Base-by-base conservation (phyloP, 2,888 invertebrate genomes). In the Lasioglossum leucozonium region DNA sequence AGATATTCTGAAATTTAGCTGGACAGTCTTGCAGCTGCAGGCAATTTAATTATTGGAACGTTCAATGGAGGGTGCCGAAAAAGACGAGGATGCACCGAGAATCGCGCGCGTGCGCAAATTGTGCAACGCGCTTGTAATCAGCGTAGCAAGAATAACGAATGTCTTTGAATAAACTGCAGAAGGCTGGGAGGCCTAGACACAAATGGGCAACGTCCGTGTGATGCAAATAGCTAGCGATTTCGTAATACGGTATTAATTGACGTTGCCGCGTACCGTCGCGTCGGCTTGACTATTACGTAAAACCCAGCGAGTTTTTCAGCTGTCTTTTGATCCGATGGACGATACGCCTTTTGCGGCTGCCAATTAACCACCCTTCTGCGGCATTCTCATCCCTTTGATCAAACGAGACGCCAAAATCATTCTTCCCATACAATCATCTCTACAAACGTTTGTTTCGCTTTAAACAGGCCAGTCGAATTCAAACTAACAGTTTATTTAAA, bases 181-280 rank as follows among this genome's bases (percentile, higher is more conserved):
- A 88, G 75, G 87, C 77, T 79, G 72, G 81, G 86, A 92, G 92
- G 84, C 92, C 92, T 92, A 92, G 92, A 92, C 92, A 92, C 88
- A 88, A 87, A 92, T 92, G 92, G 89, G 87, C 91, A 91, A 90
- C 88, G 86, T 86, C 88, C 92, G 91, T 91, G 91, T 91, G 92
- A 93, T 92, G 91, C 90, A 91, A 93, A 93, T 92, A 91, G 91
- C 90, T 83, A 88, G 89, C 79, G 85, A 92, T 92, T 92, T 92
- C 90, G 92, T 92, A 93, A 93, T 88, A 87, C 83, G 81, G 86
- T 91, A 91, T 92, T 91, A 91, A 90, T 92, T 88, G 91, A 90
- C 89, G 90, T 83, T 75, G 65, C 85, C 81, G 82, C 83, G 84
- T 79, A 79, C 87, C 77, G 74, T 73, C 85, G 87, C 77, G 74